Base-by-base conservation (phyloP, 2,797 vertebrate genomes). In the Stomatorhinus walkeri region DNA sequence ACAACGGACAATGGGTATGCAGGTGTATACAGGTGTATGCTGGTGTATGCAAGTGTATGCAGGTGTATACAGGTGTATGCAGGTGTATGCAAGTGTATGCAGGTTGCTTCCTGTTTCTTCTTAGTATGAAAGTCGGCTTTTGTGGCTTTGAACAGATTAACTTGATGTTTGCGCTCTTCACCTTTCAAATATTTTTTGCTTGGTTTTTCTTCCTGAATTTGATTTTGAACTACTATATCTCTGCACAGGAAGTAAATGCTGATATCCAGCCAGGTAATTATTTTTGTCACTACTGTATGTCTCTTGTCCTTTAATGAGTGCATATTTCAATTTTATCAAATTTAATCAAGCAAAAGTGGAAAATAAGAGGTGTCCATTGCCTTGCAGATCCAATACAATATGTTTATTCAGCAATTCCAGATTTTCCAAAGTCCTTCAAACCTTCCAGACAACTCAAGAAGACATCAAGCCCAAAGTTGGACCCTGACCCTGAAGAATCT, bases 181-280 rank as follows among this genome's bases (percentile, higher is more conserved):
- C 14, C 16, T 54, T 89, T 54, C 9, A 28, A 79, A 46, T 22
- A 49, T 89, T 89, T 68, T 89, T 22, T 89, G 10, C 48, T 43
- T 51, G 56, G 19, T 61, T 56, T 86, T 51, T 87, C 76, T 32
- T 59, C 59, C 43, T 22, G 7, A 87, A 89, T 83, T 79, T 95
- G 91, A 93, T 91, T 90, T 89, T 90, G 51, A 91, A 91, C 91
- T 91, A 54, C 92, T 94, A 68, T 95, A 91, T 96, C 92, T 94
- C 93, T 92, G 95, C 93, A 89, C 93, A 99, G 98, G 97, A 97
- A 91, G 93, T 97, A 93, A 97, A 96, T 32, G 94, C 96, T 90
- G 95, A 96, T 91, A 91, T 92, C 89, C 90, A 92, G 91, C 85
- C 93, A 98, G 98, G 98, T 99, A 94, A 95, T 93, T 46, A 89